Percentiles rank a stretch among this genome's conserved stretches.
Evolutionary conservation across 2,888 invertebrate genomes (phyloP).

Genomic region (Caenorhabditis angaria): DNA sequence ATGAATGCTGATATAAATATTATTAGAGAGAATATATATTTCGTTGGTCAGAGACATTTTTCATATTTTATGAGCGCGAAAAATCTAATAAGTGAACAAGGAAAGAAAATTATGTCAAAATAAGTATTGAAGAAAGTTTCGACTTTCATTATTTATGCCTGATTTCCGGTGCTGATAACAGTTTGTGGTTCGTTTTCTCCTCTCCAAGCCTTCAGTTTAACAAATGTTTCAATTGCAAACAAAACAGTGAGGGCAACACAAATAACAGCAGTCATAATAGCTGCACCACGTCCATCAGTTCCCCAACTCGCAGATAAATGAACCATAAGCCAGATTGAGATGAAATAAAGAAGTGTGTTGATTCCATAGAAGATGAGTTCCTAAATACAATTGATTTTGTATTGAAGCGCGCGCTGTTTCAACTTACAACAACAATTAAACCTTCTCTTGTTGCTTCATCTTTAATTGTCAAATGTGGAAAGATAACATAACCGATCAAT

Average conservation of each 20-base stretch:
- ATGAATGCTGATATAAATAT: not conserved
- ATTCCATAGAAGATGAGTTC: constrained; percentile 70
- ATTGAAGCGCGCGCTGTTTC: not conserved
- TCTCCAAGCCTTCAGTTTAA: constrained; percentile 69
- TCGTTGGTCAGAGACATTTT: too few relatives aligned
- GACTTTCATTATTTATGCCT: constrained; percentile 16
- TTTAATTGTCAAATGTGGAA: constrained; percentile 68
- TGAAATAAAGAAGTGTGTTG: constrained; percentile 71
- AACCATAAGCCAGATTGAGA: constrained; percentile 71
- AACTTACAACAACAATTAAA: constrained; percentile 67
- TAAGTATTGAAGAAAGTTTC: constrained; percentile 8
- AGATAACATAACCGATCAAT: constrained; percentile 69
- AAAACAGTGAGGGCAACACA: constrained; percentile 68
- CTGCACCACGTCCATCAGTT: constrained; percentile 69
- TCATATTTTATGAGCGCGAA: too few relatives aligned
- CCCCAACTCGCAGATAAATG: constrained; percentile 70
- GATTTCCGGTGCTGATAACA: constrained; percentile 15
- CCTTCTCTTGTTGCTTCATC: constrained; percentile 69
- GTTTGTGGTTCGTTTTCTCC: constrained; percentile 63
- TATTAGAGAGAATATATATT: too few relatives aligned
- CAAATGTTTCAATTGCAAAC: constrained; percentile 68
- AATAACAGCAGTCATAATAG: constrained; percentile 69
- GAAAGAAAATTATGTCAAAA: constrained; percentile 12
- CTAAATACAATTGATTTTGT: constrained; percentile 24
- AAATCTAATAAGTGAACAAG: constrained; percentile 6